These are phyloP conservation scores for Hylia prasina DNA, from an alignment of 2,113 vertebrate species.

Conservation along the genomic window DNA sequence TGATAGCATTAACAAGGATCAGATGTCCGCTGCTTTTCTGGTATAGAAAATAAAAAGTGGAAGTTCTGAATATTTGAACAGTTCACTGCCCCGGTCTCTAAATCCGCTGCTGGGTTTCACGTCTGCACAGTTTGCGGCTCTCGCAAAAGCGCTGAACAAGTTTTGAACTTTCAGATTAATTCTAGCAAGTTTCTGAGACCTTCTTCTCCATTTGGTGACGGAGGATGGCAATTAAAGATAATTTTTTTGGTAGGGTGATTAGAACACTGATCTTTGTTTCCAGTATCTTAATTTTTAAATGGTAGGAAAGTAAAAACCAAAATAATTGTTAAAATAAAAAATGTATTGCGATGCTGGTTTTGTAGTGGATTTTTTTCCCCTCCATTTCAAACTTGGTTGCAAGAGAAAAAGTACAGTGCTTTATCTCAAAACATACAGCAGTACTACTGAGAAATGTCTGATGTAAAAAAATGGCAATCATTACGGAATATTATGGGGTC, in stretches of 20 bases:
- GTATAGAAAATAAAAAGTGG: not conserved
- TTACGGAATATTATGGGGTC: not conserved
- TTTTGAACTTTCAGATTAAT: not conserved
- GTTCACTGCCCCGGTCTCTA: not conserved
- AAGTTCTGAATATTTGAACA: not conserved
- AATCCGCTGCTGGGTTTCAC: rapidly evolving
- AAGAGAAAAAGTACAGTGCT: not conserved
- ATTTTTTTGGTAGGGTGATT: not conserved
- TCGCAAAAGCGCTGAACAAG: rapidly evolving
- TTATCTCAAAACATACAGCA: not conserved
- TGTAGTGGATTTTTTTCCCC: not conserved
- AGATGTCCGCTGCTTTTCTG: not conserved
- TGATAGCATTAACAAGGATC: not conserved
- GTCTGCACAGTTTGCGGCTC: rapidly evolving
- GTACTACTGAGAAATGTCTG: not conserved
- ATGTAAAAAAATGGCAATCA: not conserved
- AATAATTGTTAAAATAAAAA: not conserved
- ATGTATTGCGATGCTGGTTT: not conserved
- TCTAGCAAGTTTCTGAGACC: not conserved
- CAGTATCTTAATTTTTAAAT: not conserved
- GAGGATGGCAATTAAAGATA: not conserved
- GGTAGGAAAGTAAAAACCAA: not conserved
- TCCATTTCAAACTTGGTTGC: not conserved
- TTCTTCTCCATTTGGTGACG: not conserved
- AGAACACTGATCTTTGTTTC: not conserved